Conservation (phyloP, 1,140 invertebrate species). For the Coboldia fuscipes region DNA sequence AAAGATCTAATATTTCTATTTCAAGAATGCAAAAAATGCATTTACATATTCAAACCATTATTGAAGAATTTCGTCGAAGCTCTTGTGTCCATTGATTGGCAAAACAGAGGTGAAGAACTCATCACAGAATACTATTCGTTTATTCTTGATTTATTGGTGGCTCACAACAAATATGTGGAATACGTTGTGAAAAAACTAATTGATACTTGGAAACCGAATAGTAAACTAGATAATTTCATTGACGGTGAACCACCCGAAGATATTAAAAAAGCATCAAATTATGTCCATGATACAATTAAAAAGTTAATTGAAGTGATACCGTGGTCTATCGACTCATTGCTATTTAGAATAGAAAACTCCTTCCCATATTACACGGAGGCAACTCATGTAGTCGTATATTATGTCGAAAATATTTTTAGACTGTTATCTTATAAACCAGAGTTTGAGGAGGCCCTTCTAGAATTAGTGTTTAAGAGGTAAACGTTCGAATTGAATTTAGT, state of each 20-base stretch:
- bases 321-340: conserved; percentile 12
- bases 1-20: conserved; percentile 29
- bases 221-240: conserved; percentile 9
- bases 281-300: conserved; percentile 11
- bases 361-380: conserved; percentile 42
- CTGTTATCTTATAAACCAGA: conserved; percentile 38
- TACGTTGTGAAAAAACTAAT: conserved; percentile 32
- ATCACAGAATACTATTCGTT: conserved; percentile 32
- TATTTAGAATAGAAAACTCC: conserved; percentile 9
- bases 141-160: conserved; percentile 34
- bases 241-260: conserved; percentile 20
- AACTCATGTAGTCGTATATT: conserved; percentile 31
- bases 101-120: conserved; percentile 21
- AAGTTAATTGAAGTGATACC: conserved; percentile 15
- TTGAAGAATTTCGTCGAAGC: conserved; percentile 36
- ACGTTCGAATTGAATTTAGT: conserved; percentile 5
- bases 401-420: conserved; percentile 38
- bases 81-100: conserved; percentile 35
- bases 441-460: conserved; percentile 31
- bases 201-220: conserved; percentile 24
- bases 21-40: conserved; percentile 27
- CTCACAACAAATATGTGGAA: conserved; percentile 35
- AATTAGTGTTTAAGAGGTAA: conserved; percentile 44
- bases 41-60: conserved; percentile 28
- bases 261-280: conserved; percentile 8